These are phyloP conservation scores for Ondatra zibethicus DNA, from an alignment of 2,113 vertebrate genomes.

Conservation along the genomic window DNA sequence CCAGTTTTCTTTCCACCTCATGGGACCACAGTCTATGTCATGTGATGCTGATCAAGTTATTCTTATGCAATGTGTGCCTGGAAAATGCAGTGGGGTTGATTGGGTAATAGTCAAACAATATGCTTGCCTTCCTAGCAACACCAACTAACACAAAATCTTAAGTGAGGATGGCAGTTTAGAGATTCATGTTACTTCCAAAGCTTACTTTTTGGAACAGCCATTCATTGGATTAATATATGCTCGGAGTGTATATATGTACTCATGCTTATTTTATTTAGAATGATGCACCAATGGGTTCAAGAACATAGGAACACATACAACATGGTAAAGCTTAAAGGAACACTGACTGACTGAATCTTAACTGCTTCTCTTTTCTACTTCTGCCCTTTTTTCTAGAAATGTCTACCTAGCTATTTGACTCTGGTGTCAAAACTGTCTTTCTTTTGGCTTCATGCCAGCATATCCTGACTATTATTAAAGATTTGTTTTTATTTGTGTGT, in stretches of 20 bases:
- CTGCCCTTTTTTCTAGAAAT: neutral
- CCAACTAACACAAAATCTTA: neutral
- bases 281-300: neutral
- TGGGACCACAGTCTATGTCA: neutral
- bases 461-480: neutral
- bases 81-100: neutral
- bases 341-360: neutral
- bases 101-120: neutral
- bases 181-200: conserved; percentile 18
- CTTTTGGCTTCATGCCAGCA: neutral
- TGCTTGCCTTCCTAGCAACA: neutral
- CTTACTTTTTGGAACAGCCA: conserved; percentile 5
- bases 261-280: conserved; percentile 2
- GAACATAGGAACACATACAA: neutral
- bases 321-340: neutral
- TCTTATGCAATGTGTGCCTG: neutral
- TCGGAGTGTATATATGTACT: neutral
- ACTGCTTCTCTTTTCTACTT: neutral
- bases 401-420: conserved; percentile 12
- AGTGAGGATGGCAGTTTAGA: neutral
- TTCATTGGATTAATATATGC: neutral
- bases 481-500: neutral
- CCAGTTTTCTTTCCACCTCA: neutral
- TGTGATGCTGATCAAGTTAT: no score
- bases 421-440: neutral